Evolutionary conservation across 2,113 vertebrate genomes (phyloP), one percentile per base, ranked within the genome.

Genomic region (Brachyhypopomus occidentalis): DNA sequence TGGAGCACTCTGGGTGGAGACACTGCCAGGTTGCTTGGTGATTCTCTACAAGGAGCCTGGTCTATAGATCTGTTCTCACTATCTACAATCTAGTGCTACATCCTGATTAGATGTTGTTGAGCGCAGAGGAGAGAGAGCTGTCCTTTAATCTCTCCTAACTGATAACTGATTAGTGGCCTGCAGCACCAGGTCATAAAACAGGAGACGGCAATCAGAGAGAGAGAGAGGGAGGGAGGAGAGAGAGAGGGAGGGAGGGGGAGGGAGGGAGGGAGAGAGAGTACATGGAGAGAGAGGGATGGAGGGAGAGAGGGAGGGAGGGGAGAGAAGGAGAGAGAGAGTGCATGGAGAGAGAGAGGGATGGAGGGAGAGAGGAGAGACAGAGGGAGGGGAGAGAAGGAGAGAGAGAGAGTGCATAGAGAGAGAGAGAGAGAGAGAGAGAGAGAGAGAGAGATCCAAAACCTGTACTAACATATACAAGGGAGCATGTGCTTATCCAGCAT

Each of bases 91-190:
- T 41, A 52, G 27, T 27, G 36, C 25, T 63, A 34, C 71, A 73
- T 80, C 71, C 30, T 63, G 59, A 63, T 62, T 63, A 41, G 62
- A 8, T 64, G 52, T 11, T 4, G 55, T 45, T 66, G 75, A 52
- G 62, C 22, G 48, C 23, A 34, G 20, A 34, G 62, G 36, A 12
- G 72, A 60, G 34, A 78, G 52, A 41, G 48, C 25, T 64, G 12
- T 7, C 0, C 41, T 66, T 22, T 70, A 78, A 78, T 78, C 77
- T 78, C 48, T 52, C 27, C 58, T 78, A 70, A 58, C 64, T 17
- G 48, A 70, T 41, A 8, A 25, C 60, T 62, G 22, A 62, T 62
- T 70, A 59, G 48, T 70, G 77, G 41, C 77, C 77, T 70, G 34
- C 52, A 70, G 56, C 45, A 70, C 55, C n/a, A 17, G 62, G 41